Evolutionary conservation across 1,140 invertebrate species (phyloP).

Genomic region (Samia ricini): DNA sequence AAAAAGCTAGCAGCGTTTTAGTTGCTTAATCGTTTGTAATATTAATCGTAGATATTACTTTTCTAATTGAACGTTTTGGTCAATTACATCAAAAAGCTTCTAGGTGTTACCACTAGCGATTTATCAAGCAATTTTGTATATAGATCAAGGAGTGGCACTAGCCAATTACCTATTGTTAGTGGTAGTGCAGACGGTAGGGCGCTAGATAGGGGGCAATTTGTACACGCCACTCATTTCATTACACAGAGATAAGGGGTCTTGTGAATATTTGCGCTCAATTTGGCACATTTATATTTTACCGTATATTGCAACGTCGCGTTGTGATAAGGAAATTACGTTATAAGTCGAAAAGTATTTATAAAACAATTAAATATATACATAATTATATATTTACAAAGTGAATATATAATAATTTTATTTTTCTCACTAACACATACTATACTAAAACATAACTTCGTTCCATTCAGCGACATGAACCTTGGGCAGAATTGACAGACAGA

Average conservation of each 20-base stretch:
- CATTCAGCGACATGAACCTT: too few relatives aligned
- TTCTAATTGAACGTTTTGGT: too few relatives aligned
- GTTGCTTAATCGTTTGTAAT: too few relatives aligned
- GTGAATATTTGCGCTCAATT: conserved; percentile 49
- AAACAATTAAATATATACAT: too few relatives aligned
- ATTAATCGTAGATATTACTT: too few relatives aligned
- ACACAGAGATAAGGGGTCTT: conserved; percentile 51
- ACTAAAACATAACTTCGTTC: too few relatives aligned
- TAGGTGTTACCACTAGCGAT: neutral
- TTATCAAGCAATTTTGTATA: conserved; percentile 19
- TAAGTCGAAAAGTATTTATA: too few relatives aligned
- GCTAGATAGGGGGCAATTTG: conserved; percentile 31
- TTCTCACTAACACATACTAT: too few relatives aligned
- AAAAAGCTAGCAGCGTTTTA: too few relatives aligned
- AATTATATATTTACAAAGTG: too few relatives aligned
- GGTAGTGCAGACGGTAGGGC: conserved; percentile 21
- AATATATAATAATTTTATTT: too few relatives aligned
- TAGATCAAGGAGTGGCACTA: conserved; percentile 11
- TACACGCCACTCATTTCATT: conserved; percentile 53
- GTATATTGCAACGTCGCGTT: conserved; percentile 7
- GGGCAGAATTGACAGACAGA: too few relatives aligned
- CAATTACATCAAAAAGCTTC: neutral
- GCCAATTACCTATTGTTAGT: conserved; percentile 32
- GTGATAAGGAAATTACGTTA: neutral
- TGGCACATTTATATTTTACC: conserved; percentile 34